Base-by-base conservation (phyloP, 2,113 vertebrate species). In the Gasterosteus nipponicus region DNA sequence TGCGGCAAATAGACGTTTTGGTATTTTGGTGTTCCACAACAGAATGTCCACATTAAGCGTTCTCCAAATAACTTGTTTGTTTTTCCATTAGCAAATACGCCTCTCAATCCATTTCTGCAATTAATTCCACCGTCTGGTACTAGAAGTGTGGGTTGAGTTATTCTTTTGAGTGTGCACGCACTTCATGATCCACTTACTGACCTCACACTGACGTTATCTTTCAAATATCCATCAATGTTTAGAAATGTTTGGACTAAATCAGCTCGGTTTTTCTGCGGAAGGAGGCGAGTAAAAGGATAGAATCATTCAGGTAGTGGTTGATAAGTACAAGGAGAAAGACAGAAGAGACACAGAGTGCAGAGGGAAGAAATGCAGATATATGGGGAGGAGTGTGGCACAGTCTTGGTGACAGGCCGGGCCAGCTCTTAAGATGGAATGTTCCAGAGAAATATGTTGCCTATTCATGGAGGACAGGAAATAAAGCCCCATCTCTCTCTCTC, bases 401-500 rank as follows among this genome's bases (percentile, higher is more conserved):
- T 87, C 82, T 81, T 87, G 77, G 87, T 90, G 86, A 89, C 87
- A 87, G 75, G 80, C 83, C n/a, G 49, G 76, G 77, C 81, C 75
- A 84, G 85, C 86, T 86, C 80, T 81, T 77, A 84, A 84, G 81
- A 82, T 86, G 88, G 91, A 92, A 91, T 91, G 89, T 91, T 91
- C 90, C 85, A 86, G 64, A 88, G 69, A 89, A 91, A 92, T 89
- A 91, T 91, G 86, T 63, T 83, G 86, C 87, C 82, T 90, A 89
- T 88, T 92, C 90, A 90, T 78, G 80, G 79, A 87, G 86, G 82
- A 89, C 89, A 91, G 89, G 89, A 90, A 89, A 84, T 86, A 89
- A 91, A 82, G 71, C 85, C 7, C 12, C 54, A 57, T 38, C 35
- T 57, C 54, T 31, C 47, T 35, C 70, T 57, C 64, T 57, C 74